Conservation (phyloP, 2,797 vertebrate genomes). For the Kryptopterus vitreolus region DNA sequence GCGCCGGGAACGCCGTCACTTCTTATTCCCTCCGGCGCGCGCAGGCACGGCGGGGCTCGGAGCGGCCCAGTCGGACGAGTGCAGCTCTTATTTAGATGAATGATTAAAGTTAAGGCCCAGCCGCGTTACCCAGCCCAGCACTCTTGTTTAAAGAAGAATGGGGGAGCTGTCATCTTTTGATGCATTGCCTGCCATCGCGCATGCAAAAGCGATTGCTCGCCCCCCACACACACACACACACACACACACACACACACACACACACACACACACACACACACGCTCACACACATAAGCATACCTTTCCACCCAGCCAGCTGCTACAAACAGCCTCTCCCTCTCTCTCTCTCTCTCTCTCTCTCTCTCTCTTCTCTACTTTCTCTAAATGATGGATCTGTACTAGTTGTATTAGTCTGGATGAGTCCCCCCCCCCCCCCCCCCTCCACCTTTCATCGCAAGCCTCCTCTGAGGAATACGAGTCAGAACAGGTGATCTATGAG, state of each 20-base stretch:
- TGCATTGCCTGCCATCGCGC: constrained; percentile 74
- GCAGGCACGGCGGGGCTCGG: constrained; percentile 37
- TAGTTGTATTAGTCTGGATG: constrained; percentile 62
- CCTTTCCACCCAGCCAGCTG: constrained; percentile 42
- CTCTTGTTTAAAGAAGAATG: constrained; percentile 78
- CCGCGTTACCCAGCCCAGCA: constrained; percentile 69
- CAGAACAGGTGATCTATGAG: constrained; percentile 67
- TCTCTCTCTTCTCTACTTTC: neutral
- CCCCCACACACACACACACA: constrained; percentile 29
- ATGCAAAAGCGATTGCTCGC: constrained; percentile 71
- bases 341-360: constrained; percentile 21
- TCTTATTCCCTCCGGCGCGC: constrained; percentile 60
- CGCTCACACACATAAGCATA: constrained; percentile 33
- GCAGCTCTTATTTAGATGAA: constrained; percentile 80
- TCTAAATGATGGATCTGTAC: constrained; percentile 71
- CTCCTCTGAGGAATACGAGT: constrained; percentile 58
- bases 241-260: constrained; percentile 26
- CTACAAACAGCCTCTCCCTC: constrained; percentile 27
- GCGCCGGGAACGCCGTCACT: constrained; percentile 65
- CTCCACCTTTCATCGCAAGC: constrained; percentile 31
- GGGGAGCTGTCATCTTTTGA: constrained; percentile 79
- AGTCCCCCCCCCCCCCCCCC: constrained; percentile 56
- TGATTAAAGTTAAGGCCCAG: constrained; percentile 79
- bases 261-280: constrained; percentile 29
- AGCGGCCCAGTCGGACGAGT: constrained; percentile 58